These are phyloP conservation scores for Pomacea maculata DNA, from an alignment of 1,140 invertebrate species.

Conservation along the genomic window DNA sequence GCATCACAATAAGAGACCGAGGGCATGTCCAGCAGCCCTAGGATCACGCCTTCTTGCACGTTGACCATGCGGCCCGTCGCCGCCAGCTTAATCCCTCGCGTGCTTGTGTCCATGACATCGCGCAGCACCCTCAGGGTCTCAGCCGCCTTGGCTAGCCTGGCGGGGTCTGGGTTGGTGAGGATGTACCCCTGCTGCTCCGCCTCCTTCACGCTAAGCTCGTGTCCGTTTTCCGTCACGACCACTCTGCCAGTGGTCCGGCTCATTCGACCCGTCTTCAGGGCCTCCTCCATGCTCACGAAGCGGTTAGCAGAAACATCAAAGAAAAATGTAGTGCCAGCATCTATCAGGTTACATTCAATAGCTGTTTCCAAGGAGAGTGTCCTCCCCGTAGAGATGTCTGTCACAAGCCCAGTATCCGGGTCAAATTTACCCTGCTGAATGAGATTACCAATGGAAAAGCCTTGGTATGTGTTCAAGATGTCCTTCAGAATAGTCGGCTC, in stretches of 20 bases:
- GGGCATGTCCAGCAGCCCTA: slow-evolving; percentile 51
- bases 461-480: slow-evolving; percentile 53
- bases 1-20: slow-evolving; percentile 44
- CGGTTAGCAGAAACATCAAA: slow-evolving; percentile 50
- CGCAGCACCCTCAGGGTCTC: slow-evolving; percentile 46
- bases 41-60: slow-evolving; percentile 53
- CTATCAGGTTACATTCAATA: slow-evolving; percentile 77
- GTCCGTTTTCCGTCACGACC: slow-evolving; percentile 42
- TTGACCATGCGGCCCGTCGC: slow-evolving; percentile 31
- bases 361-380: slow-evolving; percentile 73
- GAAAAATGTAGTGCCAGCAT: slow-evolving; percentile 72
- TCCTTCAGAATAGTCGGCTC: slow-evolving; percentile 81
- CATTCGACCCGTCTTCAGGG: slow-evolving; percentile 51
- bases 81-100: slow-evolving; percentile 41
- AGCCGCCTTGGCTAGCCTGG: slow-evolving; percentile 40
- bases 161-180: slow-evolving; percentile 45
- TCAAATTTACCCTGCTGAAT: slow-evolving; percentile 86
- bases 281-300: slow-evolving; percentile 47
- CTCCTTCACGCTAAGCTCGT: slow-evolving; percentile 50
- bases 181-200: slow-evolving; percentile 49
- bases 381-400: slow-evolving; percentile 70
- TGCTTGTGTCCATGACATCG: slow-evolving; percentile 42
- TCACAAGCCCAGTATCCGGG: slow-evolving; percentile 71
- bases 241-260: slow-evolving; percentile 52
- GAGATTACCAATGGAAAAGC: slow-evolving; percentile 46